Evolutionary conservation across 2,797 vertebrate genomes (phyloP), one percentile per base, ranked within the genome.

Genomic region (Heterohyrax brucei): DNA sequence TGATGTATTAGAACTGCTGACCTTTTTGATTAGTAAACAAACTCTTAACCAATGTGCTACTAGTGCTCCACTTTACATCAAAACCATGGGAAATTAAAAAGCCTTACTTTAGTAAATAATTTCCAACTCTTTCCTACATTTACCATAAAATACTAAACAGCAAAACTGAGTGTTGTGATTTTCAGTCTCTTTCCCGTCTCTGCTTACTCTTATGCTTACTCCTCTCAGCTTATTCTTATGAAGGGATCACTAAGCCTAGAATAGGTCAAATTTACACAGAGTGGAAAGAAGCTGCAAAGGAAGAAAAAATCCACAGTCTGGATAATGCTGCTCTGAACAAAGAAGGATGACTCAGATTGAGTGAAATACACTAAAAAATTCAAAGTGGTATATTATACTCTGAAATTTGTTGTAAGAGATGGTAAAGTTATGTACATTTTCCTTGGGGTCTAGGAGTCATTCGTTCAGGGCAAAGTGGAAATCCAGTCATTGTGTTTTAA

Each of bases 121-220:
- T 81, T 48, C 3, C 4, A 73, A 10, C 61, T 92, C 7, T 73
- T 87, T 56, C 24, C 50, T 50, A 77, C 0, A 87, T 59, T 92
- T 93, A 76, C 28, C 26, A 53, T 53, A 94, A 95, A 92, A 81
- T 64, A 66, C 8, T 61, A 72, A 59, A 93, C 9, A 77, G 53
- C 5, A 95, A 85, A 80, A 56, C 3, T 68, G 56, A 28, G 13
- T 46, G 26, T 26, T 66, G 13, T 53, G n/a, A 80, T 61, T 85
- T 94, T 96, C 22, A 85, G 16, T n/a, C 81, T 80, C n/a, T 91
- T 82, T 78, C 66, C 9, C 10, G 78, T 89, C 6, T 56, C 50
- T 83, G n/a, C n/a, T 78, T 87, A 78, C 24, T 39, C 7, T 62
- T 94, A 30, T 30, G 64, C 28, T 89, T 82, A 70, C 66, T 9